Base-by-base conservation (phyloP, 2,113 vertebrate species). In the Myxocyprinus asiaticus region DNA sequence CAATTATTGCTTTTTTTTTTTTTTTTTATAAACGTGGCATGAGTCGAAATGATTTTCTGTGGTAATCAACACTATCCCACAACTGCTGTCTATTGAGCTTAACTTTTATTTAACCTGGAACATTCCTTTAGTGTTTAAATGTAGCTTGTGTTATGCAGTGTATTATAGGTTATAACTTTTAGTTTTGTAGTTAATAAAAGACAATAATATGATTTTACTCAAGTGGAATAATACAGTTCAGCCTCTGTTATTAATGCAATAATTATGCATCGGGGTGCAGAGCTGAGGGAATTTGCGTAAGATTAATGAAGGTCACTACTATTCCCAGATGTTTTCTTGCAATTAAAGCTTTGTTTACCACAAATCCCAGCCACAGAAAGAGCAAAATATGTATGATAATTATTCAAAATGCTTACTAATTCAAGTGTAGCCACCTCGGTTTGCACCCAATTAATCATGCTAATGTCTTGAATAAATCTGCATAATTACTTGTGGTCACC, bases 301-400 rank as follows among this genome's bases (percentile, higher is more conserved):
- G 97, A 98, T 98, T 98, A 99, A 98, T 98, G 97, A 98, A 97
- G 95, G 95, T 97, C 96, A 96, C 95, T 92, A 94, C 94, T 95
- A 96, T 96, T 96, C 96, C 97, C 97, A 96, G 97, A 98, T 98
- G 96, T 97, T 97, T 98, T 92, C 93, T 95, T 93, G 97, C 98
- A 98, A 99, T 99, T 98, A 99, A 95, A 96, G 94, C 94, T 99
- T 98, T 99, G 96, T 99, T 99, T 98, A 98, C 98, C 95, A 95
- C 88, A 86, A 96, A 98, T 97, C 96, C 95, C 98, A 97, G 96
- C 97, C 97, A 95, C 96, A 98, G 96, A 95, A 96, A 98, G 96
- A 97, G 96, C 97, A 97, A 95, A 96, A 96, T 95, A 96, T 97
- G 98, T 95, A 96, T 97, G 95, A 96, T 97, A 97, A 98, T 98